Evolutionary conservation across 2,797 vertebrate species (phyloP).

Genomic region (Neoniphon sammara): DNA sequence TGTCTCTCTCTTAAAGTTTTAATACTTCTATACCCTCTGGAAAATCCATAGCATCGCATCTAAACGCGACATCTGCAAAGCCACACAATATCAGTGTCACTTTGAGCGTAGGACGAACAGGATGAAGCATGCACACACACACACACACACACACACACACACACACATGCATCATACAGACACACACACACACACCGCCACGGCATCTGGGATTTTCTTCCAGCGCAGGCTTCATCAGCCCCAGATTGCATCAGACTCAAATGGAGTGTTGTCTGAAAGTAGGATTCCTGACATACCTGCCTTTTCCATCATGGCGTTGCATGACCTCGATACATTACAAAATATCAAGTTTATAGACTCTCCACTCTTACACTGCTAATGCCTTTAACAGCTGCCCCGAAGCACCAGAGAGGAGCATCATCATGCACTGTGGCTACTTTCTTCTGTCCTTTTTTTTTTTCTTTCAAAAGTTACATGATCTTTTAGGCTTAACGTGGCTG

Average conservation of each 20-base stretch:
- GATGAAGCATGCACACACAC: slow-evolving; percentile 45
- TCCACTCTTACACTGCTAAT: slow-evolving; percentile 70
- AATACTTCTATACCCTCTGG: slow-evolving; percentile 61
- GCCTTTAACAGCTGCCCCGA: slow-evolving; percentile 69
- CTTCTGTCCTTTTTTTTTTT: slow-evolving; percentile 22
- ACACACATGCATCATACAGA: slow-evolving; percentile 26
- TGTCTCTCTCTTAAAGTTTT: slow-evolving; percentile 36
- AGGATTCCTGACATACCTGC: slow-evolving; percentile 81
- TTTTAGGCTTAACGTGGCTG: slow-evolving; percentile 45
- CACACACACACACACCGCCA: background rate
- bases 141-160: slow-evolving; percentile 19
- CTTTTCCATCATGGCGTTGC: slow-evolving; percentile 79
- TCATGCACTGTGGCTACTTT: slow-evolving; percentile 42
- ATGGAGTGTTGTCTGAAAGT: slow-evolving; percentile 65
- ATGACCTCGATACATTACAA: slow-evolving; percentile 73
- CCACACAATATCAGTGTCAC: slow-evolving; percentile 66
- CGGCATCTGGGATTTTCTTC: slow-evolving; percentile 73
- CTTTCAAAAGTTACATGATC: slow-evolving; percentile 51
- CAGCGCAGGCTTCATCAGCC: slow-evolving; percentile 48
- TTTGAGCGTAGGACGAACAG: slow-evolving; percentile 66
- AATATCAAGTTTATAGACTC: slow-evolving; percentile 77
- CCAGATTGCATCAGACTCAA: slow-evolving; percentile 74
- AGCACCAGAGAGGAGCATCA: slow-evolving; percentile 55
- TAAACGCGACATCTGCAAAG: slow-evolving; percentile 69
- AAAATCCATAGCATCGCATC: slow-evolving; percentile 69